Base-by-base conservation (phyloP, 2,888 invertebrate species). In the Euspilapteryx auroguttella region DNA sequence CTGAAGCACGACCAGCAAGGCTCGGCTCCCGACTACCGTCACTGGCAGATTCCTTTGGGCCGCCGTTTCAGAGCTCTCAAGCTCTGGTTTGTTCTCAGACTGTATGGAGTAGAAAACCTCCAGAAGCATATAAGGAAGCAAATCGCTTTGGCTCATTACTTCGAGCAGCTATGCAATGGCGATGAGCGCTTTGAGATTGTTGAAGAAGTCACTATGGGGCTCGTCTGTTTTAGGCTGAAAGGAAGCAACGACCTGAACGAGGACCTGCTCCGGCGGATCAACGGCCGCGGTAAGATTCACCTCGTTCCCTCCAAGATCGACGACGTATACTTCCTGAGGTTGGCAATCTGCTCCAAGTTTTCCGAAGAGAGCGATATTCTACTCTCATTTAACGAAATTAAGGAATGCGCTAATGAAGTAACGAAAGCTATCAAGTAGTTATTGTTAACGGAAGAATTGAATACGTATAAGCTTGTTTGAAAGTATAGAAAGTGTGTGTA, bases 31-130 rank as follows among this genome's bases (percentile, higher is more conserved):
- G 97, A 97, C 55, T 95, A 96, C 51, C 85, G 96, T 64, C 96
- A 97, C 52, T 97, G 95, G 96, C 95, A 96, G 76, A 95, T 97
- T 37, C 95, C 96, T 4, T 62, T 97, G 17, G 96, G 97, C 0
- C 80, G 97, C 35, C 81, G 96, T 38, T 97, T 97, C 69, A 81
- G 97, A 32, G 85, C 96, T 0, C 68, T 97, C 13, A 97, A 97
- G 55, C 62, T 97, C 12, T 97, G 97, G 97, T 97, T 97, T 51
- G 96, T 96, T 1, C 62, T 97, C 36, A 80, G 97, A 31, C 68
- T 94, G 27, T 95, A 90, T 47, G 97, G 97, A 1, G 79, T 92
- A 1, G 86, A 89, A 51, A 91, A 93, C 45, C 75, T 98, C 0
- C 94, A 95, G 52, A 83, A 84, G 5, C 83, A 85, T 49, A 94